phyloP scores from a whole-genome alignment of 2,113 vertebrate genomes.

The Stigmatopora nigra region DNA sequence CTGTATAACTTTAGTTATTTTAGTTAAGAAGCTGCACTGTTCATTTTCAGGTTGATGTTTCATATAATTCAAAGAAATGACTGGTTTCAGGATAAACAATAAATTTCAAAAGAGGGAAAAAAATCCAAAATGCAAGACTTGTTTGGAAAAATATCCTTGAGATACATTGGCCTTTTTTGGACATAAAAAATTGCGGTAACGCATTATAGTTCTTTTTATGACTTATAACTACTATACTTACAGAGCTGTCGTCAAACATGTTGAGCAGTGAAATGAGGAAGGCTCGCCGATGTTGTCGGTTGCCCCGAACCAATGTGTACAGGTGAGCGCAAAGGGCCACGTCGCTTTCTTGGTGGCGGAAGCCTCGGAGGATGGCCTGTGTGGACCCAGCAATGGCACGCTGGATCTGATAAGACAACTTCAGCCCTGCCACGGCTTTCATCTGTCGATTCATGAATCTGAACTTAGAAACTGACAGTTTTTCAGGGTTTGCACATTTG shows the following conservation, averaged over 20 bases:
- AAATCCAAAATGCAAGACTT: too few relatives aligned
- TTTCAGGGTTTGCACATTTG: background rate
- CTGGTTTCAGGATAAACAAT: too few relatives aligned
- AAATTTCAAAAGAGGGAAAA: too few relatives aligned
- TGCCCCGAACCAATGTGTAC: slow-evolving; percentile 91
- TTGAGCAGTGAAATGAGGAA: slow-evolving; percentile 96
- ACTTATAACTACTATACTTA: slow-evolving; percentile 71
- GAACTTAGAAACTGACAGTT: background rate
- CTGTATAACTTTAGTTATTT: too few relatives aligned
- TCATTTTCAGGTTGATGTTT: too few relatives aligned
- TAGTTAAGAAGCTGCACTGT: too few relatives aligned
- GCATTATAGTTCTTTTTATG: background rate
- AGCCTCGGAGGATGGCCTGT: slow-evolving; percentile 78
- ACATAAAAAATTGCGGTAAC: background rate
- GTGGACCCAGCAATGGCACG: slow-evolving; percentile 81
- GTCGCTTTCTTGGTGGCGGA: slow-evolving; percentile 83
- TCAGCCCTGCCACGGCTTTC: slow-evolving; percentile 98
- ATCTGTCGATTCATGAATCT: slow-evolving; percentile 72
- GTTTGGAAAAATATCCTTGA: too few relatives aligned
- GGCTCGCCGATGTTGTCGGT: slow-evolving; percentile 91
- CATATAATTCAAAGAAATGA: too few relatives aligned
- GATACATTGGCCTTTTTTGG: too few relatives aligned
- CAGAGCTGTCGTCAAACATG: slow-evolving; percentile 93
- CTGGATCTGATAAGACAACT: slow-evolving; percentile 98
- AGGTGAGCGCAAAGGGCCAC: slow-evolving; percentile 87